Percentiles rank a stretch among this genome's conserved stretches.
Evolutionary conservation across 2,888 invertebrate genomes (phyloP).

Genomic region (Pristionchus arcanus): DNA sequence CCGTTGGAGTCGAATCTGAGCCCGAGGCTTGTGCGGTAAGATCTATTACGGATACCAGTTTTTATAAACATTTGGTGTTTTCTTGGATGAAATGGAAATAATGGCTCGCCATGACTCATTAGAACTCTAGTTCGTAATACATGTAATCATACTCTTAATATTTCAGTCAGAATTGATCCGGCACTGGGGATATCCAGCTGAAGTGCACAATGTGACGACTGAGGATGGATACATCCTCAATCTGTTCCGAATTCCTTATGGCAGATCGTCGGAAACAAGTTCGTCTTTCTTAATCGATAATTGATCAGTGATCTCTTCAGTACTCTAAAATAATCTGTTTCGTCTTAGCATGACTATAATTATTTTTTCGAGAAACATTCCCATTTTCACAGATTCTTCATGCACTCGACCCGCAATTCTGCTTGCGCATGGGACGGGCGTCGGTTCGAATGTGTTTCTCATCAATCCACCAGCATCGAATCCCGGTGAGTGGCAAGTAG

Average conservation of each 20-base stretch:
- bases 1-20: too few relatives aligned
- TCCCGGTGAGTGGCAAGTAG: not conserved
- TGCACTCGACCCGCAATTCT: not conserved
- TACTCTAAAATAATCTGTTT: not conserved
- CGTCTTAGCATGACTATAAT: too few relatives aligned
- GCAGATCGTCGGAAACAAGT: not conserved
- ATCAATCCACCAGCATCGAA: not conserved
- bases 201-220: not conserved
- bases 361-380: too few relatives aligned
- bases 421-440: not conserved
- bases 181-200: constrained; percentile 22
- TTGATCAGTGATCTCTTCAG: not conserved
- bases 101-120: too few relatives aligned
- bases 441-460: not conserved
- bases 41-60: too few relatives aligned
- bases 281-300: not conserved
- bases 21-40: too few relatives aligned
- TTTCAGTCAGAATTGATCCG: not conserved
- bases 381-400: not conserved
- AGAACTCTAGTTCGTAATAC: too few relatives aligned
- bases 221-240: constrained; percentile 38
- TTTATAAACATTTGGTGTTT: too few relatives aligned
- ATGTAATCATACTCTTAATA: too few relatives aligned
- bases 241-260: not conserved
- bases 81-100: too few relatives aligned